Evolutionary conservation across 2,113 vertebrate genomes (phyloP).

Genomic region (Ctenodactylus gundi): DNA sequence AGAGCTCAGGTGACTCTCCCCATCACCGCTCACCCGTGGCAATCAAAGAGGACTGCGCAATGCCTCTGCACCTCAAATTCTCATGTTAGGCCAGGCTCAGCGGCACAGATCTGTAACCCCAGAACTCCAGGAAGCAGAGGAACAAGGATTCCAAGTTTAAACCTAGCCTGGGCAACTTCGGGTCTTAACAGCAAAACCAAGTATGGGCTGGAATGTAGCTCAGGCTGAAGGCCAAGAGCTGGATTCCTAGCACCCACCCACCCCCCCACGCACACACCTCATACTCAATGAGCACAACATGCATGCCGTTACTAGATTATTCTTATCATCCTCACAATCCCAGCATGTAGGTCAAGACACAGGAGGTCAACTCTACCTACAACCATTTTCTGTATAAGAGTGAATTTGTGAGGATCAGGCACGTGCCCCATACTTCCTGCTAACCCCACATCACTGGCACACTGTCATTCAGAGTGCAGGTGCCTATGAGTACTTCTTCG

Average conservation of each 20-base stretch:
- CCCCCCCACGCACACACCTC: too few relatives aligned
- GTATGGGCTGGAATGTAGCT: too few relatives aligned
- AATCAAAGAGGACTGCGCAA: background rate
- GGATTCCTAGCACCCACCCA: too few relatives aligned
- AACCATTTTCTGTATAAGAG: background rate
- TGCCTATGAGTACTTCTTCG: background rate
- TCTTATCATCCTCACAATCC: background rate
- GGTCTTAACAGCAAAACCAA: too few relatives aligned
- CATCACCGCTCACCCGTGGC: background rate
- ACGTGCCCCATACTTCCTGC: background rate
- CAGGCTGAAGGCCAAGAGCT: too few relatives aligned
- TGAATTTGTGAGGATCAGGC: background rate
- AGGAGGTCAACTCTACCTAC: background rate
- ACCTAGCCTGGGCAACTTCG: too few relatives aligned
- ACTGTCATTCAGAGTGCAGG: background rate
- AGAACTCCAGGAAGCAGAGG: too few relatives aligned
- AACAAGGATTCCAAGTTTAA: too few relatives aligned
- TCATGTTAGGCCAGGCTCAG: too few relatives aligned
- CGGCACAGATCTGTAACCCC: too few relatives aligned
- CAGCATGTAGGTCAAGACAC: background rate
- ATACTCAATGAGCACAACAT: background rate
- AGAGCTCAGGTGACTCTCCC: too few relatives aligned
- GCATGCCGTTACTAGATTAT: background rate
- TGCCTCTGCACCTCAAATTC: background rate
- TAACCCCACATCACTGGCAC: background rate